Conservation (phyloP, 1,140 invertebrate species). For the Cardiocondyla obscurior region DNA sequence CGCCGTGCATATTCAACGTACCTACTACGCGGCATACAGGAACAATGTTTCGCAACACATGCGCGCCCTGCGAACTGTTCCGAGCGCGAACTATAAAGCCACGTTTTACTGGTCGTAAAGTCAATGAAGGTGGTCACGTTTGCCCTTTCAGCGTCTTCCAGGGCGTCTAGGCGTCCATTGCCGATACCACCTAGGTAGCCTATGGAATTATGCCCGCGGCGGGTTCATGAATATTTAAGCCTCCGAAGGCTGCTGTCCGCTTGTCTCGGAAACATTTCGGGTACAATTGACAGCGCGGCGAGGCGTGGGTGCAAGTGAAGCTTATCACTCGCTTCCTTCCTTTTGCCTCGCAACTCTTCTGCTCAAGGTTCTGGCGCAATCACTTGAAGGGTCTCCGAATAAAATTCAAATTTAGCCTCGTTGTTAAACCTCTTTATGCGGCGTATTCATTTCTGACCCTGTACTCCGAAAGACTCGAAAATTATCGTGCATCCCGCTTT, state of each 20-base stretch:
- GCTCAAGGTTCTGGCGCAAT: background rate
- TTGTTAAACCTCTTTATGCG: constrained; percentile 9
- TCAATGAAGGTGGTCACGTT: constrained; percentile 81
- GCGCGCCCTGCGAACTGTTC: constrained; percentile 68
- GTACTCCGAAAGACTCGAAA: background rate
- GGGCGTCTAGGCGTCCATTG: constrained; percentile 71
- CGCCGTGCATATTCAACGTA: constrained; percentile 57
- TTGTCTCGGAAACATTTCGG: constrained; percentile 24
- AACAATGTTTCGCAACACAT: constrained; percentile 61
- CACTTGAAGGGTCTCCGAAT: constrained; percentile 8
- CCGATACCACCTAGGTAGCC: constrained; percentile 66
- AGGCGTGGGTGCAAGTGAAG: constrained; percentile 20
- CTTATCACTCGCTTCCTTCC: background rate
- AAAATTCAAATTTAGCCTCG: background rate
- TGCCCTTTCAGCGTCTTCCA: constrained; percentile 76
- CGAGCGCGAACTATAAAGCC: constrained; percentile 78
- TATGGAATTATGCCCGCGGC: constrained; percentile 61
- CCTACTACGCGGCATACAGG: constrained; percentile 15
- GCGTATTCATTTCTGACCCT: background rate
- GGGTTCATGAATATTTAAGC: constrained; percentile 72
- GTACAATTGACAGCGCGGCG: background rate
- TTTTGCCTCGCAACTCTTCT: background rate
- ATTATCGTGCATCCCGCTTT: no score
- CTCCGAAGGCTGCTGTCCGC: constrained; percentile 11
- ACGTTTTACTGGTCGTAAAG: constrained; percentile 81